phyloP scores from a whole-genome alignment of 2,113 vertebrate species.

The Cricetomys ansorgei region DNA sequence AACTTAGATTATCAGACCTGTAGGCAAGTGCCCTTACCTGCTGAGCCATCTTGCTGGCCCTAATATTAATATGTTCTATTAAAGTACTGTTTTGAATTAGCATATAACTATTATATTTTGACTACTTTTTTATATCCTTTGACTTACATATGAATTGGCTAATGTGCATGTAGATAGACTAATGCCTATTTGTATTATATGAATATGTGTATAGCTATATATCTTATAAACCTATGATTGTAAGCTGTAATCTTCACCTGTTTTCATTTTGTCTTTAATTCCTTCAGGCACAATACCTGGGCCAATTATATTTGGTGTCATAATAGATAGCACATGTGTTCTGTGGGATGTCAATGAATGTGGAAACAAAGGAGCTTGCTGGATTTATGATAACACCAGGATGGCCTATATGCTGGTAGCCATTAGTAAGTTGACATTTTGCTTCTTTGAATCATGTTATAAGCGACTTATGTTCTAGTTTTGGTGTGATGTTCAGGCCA shows the following conservation, averaged over 20 bases:
- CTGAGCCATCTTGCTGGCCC: not conserved
- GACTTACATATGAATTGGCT: not conserved
- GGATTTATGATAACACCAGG: conserved; percentile 87
- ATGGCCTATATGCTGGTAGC: conserved; percentile 86
- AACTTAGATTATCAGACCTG: not conserved
- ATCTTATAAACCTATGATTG: not conserved
- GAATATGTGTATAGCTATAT: not conserved
- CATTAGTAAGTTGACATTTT: conserved; percentile 87
- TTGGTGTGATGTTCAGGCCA: not conserved
- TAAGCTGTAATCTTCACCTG: not conserved
- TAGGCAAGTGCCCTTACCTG: not conserved
- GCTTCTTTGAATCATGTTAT: not conserved
- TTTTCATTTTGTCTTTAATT: conserved; percentile 30
- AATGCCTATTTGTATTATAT: not conserved
- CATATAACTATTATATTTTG: not conserved
- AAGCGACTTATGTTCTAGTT: not conserved
- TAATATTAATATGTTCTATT: not conserved
- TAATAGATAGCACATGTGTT: conserved; percentile 87
- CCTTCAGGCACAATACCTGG: conserved; percentile 89
- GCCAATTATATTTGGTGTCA: conserved; percentile 89
- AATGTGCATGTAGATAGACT: conserved; percentile 2
- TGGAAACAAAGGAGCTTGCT: conserved; percentile 87
- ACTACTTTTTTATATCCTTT: not conserved
- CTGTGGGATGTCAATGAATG: conserved; percentile 88
- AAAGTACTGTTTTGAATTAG: not conserved